Evolutionary conservation across 2,888 invertebrate species (phyloP), one percentile per base, ranked within the genome.

Genomic region (Ichneumon xanthorius): DNA sequence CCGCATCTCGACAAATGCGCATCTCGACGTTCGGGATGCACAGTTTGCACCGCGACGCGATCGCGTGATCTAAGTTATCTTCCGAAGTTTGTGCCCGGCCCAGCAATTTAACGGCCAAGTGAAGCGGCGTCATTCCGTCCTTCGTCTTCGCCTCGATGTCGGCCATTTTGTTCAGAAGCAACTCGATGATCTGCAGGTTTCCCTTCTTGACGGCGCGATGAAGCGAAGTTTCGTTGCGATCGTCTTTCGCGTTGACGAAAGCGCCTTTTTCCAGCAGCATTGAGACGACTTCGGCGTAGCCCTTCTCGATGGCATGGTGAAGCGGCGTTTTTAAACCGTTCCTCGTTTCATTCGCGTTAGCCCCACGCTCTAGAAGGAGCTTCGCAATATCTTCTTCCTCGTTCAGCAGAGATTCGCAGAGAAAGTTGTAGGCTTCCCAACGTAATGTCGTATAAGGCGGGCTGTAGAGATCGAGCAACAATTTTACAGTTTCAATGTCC

Each of bases 401-500:
- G 30, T 79, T 19, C 4, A 79, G 53, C 22, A 79, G 33, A 37
- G 82, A 55, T 37, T 71, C 67, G 6, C 72, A 55, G 9, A 73
- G 65, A 16, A 71, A 65, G 33, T 58, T 16, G 26, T 83, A 83
- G 9, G 72, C 65, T 5, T 37, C 6, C 7, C 22, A 75, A 40
- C 50, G 65, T 40, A 48, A 26, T 2, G 14, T 30, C 6, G 45
- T 40, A 30, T 67, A 14, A 9, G 73, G 65, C 3, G 67, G 50
- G 9, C 55, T 58, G 22, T 26, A 67, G 6, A 14, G 26, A 11
- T 33, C 33, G 11, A 82, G 26, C 2, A 82, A 9, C 14, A 14
- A 11, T 48, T 48, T 55, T 4, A 30, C 26, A 2, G 53, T 58
- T 48, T 53, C 72, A 1, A 67, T 11, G 14, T 67, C 63, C 0